A percentile compares a stretch with the other conserved stretches of the same genome.
Conservation (phyloP, 2,888 invertebrate species). For the Tetanocera ferruginea region DNA sequence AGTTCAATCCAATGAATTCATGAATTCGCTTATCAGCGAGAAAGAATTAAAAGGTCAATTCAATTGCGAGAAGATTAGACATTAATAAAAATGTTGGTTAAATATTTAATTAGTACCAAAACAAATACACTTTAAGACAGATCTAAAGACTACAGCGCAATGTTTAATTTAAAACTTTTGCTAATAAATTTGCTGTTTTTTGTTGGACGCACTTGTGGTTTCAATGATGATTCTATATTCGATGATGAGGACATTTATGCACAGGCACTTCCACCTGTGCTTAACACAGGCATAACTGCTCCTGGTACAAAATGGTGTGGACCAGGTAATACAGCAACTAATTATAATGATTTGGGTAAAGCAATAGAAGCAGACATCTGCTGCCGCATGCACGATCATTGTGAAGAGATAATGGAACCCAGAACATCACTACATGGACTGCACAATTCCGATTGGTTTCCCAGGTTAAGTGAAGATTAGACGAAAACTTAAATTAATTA, state of each 20-base stretch:
- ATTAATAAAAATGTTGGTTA: too few species aligned
- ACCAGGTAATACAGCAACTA: constrained; percentile 83
- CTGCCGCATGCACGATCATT: constrained; percentile 85
- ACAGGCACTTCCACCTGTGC: constrained; percentile 60
- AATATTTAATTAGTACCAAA: too few species aligned
- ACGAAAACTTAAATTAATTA: background rate
- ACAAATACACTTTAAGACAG: too few species aligned
- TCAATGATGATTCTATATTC: constrained; percentile 65
- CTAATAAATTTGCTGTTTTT: too few species aligned
- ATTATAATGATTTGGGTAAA: constrained; percentile 85
- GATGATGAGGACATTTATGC: constrained; percentile 68
- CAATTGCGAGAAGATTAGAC: too few species aligned
- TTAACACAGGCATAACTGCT: constrained; percentile 59
- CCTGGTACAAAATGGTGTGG: constrained; percentile 95
- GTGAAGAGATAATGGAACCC: constrained; percentile 65
- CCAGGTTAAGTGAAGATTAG: constrained; percentile 58
- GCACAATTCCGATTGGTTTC: constrained; percentile 65
- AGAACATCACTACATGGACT: constrained; percentile 58
- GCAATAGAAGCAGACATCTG: constrained; percentile 87
- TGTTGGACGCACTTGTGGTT: constrained; percentile 33
- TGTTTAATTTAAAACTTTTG: too few species aligned
- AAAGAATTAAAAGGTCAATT: too few species aligned
- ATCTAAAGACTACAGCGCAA: too few species aligned
- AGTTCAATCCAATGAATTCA: too few species aligned
- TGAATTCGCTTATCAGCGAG: too few species aligned